These are phyloP conservation scores for Scotopteryx bipunctaria DNA, from an alignment of 2,888 invertebrate genomes.

Conservation along the genomic window DNA sequence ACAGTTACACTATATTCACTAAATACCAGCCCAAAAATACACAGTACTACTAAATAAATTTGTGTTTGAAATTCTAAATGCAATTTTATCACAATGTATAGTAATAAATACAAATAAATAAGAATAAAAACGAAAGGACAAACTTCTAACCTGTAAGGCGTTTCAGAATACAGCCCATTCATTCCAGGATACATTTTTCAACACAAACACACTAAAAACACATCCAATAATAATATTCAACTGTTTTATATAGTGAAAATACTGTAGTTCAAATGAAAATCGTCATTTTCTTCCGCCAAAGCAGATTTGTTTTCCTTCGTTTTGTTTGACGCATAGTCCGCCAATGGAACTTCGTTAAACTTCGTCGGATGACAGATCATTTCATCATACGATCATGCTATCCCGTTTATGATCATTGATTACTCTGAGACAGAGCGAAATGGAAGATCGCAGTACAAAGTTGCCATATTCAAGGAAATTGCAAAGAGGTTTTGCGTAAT, in stretches of 20 bases:
- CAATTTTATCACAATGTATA: constrained; percentile 3
- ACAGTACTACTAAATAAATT: constrained; percentile 1
- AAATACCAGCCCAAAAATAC: not conserved
- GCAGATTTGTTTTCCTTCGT: constrained; percentile 62
- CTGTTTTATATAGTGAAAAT: constrained; percentile 36
- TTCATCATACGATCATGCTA: constrained; percentile 73
- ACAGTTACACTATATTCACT: constrained; percentile 15
- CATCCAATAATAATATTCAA: constrained; percentile 43
- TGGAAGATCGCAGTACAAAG: constrained; percentile 36
- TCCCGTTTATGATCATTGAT: constrained; percentile 47
- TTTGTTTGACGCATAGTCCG: constrained; percentile 39
- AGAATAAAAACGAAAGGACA: constrained; percentile 25
- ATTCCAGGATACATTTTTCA: constrained; percentile 69
- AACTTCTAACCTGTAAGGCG: constrained; percentile 72
- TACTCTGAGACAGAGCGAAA: constrained; percentile 47
- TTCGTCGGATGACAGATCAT: constrained; percentile 46
- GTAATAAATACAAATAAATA: constrained; percentile 10
- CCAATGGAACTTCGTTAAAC: too few species aligned
- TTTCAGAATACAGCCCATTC: constrained; percentile 73
- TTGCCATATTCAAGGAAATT: constrained; percentile 49
- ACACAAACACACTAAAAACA: constrained; percentile 39
- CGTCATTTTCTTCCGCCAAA: constrained; percentile 55
- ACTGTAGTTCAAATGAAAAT: constrained; percentile 40
- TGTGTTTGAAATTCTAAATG: not conserved
- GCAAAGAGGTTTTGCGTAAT: constrained; percentile 41